Conservation (phyloP, 2,888 invertebrate genomes). For the Agrotis ipsilon region DNA sequence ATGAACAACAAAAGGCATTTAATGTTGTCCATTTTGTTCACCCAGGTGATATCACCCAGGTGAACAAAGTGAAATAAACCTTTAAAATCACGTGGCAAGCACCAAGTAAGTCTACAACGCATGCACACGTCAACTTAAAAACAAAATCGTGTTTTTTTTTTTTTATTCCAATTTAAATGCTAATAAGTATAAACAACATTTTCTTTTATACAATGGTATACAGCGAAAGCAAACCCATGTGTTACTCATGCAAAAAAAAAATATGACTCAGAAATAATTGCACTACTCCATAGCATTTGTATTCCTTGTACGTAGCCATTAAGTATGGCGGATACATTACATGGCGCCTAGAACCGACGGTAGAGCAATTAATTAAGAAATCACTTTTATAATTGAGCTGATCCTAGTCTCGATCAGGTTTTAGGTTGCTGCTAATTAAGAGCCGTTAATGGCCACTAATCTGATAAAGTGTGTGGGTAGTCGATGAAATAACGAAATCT, state of each 20-base stretch:
- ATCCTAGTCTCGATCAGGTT: slow-evolving; percentile 23
- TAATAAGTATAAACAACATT: slow-evolving; percentile 3
- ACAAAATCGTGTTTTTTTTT: neutral
- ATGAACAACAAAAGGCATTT: neutral
- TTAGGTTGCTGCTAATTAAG: slow-evolving; percentile 35
- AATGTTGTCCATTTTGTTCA: too few species aligned
- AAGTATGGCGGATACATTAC: slow-evolving; percentile 26
- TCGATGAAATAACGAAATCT: slow-evolving; percentile 7
- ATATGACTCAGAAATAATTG: slow-evolving; percentile 25
- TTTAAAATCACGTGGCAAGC: neutral
- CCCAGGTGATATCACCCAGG: too few species aligned
- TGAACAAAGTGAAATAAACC: too few species aligned
- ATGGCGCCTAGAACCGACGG: slow-evolving; percentile 34
- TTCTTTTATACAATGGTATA: neutral
- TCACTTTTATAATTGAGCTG: slow-evolving; percentile 39
- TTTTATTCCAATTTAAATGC: slow-evolving; percentile 21
- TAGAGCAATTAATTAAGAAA: slow-evolving; percentile 39
- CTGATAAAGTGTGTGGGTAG: slow-evolving; percentile 2
- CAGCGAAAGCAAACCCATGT: neutral
- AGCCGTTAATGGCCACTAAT: slow-evolving; percentile 24
- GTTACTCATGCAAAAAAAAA: slow-evolving; percentile 18
- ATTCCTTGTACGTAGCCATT: slow-evolving; percentile 25
- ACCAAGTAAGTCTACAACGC: neutral
- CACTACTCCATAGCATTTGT: slow-evolving; percentile 17
- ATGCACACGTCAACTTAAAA: slow-evolving; percentile 2